phyloP scores from a whole-genome alignment of 2,888 invertebrate species.

The Escarpia spicata region DNA sequence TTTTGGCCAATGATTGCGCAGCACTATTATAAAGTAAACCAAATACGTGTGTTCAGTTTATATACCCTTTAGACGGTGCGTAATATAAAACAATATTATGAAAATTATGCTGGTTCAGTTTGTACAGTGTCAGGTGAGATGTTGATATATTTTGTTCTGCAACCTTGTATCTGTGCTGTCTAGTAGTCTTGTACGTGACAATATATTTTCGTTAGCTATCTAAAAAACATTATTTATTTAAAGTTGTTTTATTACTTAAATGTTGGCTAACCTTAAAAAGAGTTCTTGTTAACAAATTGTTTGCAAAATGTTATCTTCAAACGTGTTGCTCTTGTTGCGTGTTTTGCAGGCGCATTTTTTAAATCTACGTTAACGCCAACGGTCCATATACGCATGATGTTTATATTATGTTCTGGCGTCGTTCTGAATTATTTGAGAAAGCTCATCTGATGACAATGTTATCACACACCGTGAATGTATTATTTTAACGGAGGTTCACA shows the following conservation, averaged over 20 bases:
- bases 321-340: neutral
- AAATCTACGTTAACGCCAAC: too few species aligned
- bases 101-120: too few species aligned
- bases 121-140: too few species aligned
- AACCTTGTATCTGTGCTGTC: too few species aligned
- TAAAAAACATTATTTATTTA: neutral
- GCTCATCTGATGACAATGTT: neutral
- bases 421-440: neutral
- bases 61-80: too few species aligned
- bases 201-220: neutral
- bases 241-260: neutral
- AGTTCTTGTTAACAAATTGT: neutral
- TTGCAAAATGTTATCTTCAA: neutral
- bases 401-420: neutral
- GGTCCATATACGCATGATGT: too few species aligned
- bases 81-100: too few species aligned
- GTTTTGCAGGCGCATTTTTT: neutral
- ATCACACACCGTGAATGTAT: neutral
- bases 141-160: too few species aligned
- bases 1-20: neutral
- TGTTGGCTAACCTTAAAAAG: neutral
- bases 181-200: neutral
- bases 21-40: too few species aligned
- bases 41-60: too few species aligned
- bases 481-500: neutral